A percentile compares a stretch with the other conserved stretches of the same genome.
phyloP scores from a whole-genome alignment of 2,888 invertebrate species.

The Octodonta nipae region DNA sequence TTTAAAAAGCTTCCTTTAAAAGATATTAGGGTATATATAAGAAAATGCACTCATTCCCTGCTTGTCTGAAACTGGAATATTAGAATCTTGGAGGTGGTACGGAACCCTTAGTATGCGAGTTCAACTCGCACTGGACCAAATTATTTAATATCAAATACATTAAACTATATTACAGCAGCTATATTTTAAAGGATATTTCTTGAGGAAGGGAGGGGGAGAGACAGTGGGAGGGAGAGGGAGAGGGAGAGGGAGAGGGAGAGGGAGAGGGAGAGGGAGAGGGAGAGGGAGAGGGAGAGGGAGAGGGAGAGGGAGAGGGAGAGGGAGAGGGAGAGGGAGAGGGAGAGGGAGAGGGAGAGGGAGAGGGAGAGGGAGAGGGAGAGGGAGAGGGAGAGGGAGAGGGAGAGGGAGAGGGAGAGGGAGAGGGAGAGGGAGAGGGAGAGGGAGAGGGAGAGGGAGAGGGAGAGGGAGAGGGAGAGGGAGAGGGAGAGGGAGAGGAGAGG shows the following conservation, averaged over 20 bases:
- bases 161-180: no score
- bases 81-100: no score
- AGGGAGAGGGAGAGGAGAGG: constrained; percentile 2
- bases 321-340: constrained; percentile 2
- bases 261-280: constrained; percentile 2
- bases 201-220: constrained; percentile 1
- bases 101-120: no score
- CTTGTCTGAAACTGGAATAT: no score
- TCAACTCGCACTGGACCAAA: no score
- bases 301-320: constrained; percentile 2
- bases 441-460: constrained; percentile 3
- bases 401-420: constrained; percentile 2
- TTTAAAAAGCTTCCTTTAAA: no score
- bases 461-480: constrained; percentile 3
- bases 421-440: constrained; percentile 2
- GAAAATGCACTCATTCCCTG: no score
- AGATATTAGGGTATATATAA: no score
- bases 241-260: constrained; percentile 1
- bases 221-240: background rate
- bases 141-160: no score
- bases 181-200: no score
- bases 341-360: constrained; percentile 3
- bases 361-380: constrained; percentile 2
- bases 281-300: constrained; percentile 1
- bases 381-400: constrained; percentile 3